Conservation (phyloP, 2,113 vertebrate species). For the Cinclus cinclus region DNA sequence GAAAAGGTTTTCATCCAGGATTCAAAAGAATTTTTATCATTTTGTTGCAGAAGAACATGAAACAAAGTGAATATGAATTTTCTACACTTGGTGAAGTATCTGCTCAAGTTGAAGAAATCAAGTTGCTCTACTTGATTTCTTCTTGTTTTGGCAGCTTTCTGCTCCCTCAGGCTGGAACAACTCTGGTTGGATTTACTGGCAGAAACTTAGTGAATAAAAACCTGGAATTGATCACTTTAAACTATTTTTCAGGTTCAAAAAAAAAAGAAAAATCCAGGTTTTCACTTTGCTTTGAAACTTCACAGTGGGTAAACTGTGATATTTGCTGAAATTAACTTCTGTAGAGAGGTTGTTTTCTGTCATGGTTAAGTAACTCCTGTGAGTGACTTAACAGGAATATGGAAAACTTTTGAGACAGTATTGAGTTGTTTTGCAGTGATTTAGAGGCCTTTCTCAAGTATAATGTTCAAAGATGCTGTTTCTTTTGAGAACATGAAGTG, state of each 20-base stretch:
- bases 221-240: not conserved
- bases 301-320: not conserved
- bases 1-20: not conserved
- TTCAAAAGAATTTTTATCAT: not conserved
- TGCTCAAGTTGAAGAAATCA: constrained; percentile 37
- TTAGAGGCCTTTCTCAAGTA: not conserved
- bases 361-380: not conserved
- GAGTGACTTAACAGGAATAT: not conserved
- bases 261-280: not conserved
- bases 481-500: not conserved
- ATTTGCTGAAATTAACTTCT: not conserved
- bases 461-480: not conserved
- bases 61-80: constrained; percentile 31
- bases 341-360: not conserved
- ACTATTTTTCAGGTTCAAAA: not conserved
- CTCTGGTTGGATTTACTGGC: not conserved
- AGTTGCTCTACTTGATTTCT: constrained; percentile 39
- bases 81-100: constrained; percentile 37
- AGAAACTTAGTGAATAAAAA: not conserved
- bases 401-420: not conserved
- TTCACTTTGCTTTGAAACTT: not conserved
- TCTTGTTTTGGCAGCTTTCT: constrained; percentile 16
- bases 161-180: constrained; percentile 28
- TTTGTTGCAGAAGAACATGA: constrained; percentile 14
- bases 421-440: not conserved